Evolutionary conservation across 2,113 vertebrate species (phyloP).

Genomic region (Neomonachus schauinslandi): DNA sequence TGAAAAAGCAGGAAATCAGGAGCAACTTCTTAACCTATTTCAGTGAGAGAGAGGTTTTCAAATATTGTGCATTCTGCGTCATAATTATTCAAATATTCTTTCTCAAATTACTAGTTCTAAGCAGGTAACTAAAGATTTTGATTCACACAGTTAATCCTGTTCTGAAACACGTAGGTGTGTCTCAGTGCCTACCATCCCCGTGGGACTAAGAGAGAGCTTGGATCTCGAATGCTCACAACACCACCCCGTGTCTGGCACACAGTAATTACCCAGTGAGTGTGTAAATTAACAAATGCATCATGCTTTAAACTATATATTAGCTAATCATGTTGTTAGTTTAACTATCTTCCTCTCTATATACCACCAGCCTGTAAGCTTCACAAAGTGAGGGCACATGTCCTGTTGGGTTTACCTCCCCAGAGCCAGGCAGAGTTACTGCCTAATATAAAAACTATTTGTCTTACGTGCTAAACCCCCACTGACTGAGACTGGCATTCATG

Average conservation of each 20-base stretch:
- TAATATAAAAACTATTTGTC: neutral
- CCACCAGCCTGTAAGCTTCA: neutral
- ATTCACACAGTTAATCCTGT: neutral
- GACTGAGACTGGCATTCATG: neutral
- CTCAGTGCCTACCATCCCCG: accelerated
- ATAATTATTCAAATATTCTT: slow-evolving; percentile 8
- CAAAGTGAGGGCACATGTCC: neutral
- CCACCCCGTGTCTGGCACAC: neutral
- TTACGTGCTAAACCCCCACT: neutral
- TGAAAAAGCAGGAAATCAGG: neutral
- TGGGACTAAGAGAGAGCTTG: neutral
- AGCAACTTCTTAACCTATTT: neutral
- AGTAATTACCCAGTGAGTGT: neutral
- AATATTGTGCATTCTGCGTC: neutral
- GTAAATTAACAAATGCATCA: neutral
- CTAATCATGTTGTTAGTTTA: neutral
- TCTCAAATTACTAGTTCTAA: neutral
- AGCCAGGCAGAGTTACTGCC: neutral
- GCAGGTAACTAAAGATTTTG: neutral
- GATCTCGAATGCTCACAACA: accelerated
- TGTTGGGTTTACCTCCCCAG: neutral
- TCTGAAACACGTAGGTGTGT: neutral
- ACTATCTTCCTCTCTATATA: neutral
- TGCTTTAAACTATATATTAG: neutral
- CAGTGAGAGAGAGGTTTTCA: neutral